These are phyloP conservation scores for Ophiodon elongatus DNA, from an alignment of 2,113 vertebrate species.

Conservation along the genomic window DNA sequence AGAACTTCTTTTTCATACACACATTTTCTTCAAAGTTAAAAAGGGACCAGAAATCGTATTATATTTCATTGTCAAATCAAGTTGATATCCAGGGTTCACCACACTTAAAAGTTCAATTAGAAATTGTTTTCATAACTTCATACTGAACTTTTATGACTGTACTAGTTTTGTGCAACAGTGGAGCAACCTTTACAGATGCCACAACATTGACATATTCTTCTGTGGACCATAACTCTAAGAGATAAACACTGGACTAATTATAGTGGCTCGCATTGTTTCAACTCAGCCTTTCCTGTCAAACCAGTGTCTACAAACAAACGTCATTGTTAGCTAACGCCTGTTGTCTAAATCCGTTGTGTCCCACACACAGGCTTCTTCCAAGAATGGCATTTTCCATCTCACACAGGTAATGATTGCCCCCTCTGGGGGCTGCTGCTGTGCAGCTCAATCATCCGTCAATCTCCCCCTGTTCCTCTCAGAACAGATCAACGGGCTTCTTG, in stretches of 20 bases:
- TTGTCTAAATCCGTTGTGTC: conserved; percentile 84
- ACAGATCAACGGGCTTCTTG: conserved; percentile 49
- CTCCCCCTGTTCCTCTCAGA: conserved; percentile 58
- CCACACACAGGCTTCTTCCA: conserved; percentile 84
- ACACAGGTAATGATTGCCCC: conserved; percentile 83
- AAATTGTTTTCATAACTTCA: not conserved
- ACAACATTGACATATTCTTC: not conserved
- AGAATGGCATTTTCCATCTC: conserved; percentile 85
- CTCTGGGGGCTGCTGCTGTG: conserved; percentile 24
- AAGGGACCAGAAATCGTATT: not conserved
- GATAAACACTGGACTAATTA: not conserved
- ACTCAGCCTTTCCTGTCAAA: conserved; percentile 18
- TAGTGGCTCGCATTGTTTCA: not conserved
- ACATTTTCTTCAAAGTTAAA: not conserved
- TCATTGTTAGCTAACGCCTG: conserved; percentile 45
- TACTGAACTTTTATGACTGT: not conserved
- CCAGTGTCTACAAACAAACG: conserved; percentile 27
- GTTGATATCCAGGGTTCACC: not conserved
- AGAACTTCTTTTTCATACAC: not conserved
- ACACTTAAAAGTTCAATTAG: not conserved
- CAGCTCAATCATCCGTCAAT: conserved; percentile 53
- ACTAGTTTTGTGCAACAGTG: not conserved
- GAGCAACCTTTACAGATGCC: conserved; percentile 11
- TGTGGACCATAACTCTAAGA: not conserved
- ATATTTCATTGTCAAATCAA: conserved; percentile 16